Percentiles rank a stretch among this genome's conserved stretches.
Conservation (phyloP, 2,113 vertebrate species). For the Oceanodroma tethys region DNA sequence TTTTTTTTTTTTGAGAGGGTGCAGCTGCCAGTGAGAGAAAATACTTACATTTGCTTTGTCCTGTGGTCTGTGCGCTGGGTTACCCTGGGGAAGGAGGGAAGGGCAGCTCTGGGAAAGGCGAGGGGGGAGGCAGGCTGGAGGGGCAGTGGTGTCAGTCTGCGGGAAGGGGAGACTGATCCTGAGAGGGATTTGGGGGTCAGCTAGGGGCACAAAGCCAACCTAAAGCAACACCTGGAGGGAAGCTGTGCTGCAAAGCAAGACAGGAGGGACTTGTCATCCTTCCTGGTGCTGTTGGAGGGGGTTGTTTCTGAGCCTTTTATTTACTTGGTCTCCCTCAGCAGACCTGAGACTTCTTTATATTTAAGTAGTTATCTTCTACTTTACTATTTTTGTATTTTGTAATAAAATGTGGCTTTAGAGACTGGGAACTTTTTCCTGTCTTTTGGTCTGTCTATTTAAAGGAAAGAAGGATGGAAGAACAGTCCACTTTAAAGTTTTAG, state of each 20-base stretch:
- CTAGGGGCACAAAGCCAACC: neutral
- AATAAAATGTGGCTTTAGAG: conserved; percentile 10
- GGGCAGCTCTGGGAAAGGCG: neutral
- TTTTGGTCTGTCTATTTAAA: neutral
- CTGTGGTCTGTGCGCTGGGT: neutral
- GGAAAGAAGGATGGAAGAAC: neutral
- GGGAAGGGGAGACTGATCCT: neutral
- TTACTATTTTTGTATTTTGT: neutral
- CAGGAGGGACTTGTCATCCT: neutral
- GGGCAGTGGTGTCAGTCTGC: neutral
- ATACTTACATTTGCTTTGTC: neutral
- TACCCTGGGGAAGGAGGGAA: neutral
- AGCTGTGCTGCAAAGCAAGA: neutral
- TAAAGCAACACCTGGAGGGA: neutral
- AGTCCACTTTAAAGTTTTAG: neutral
- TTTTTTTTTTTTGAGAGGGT: neutral
- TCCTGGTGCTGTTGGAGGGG: neutral
- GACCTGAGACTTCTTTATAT: neutral
- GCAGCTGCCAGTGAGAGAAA: neutral
- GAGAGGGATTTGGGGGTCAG: neutral
- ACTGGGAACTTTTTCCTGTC: neutral
- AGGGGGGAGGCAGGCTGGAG: neutral
- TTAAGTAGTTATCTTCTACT: neutral
- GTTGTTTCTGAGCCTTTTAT: neutral
- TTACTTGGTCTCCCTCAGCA: neutral